These are phyloP conservation scores for Butorides virescens DNA, from an alignment of 2,113 vertebrate genomes.

Conservation along the genomic window DNA sequence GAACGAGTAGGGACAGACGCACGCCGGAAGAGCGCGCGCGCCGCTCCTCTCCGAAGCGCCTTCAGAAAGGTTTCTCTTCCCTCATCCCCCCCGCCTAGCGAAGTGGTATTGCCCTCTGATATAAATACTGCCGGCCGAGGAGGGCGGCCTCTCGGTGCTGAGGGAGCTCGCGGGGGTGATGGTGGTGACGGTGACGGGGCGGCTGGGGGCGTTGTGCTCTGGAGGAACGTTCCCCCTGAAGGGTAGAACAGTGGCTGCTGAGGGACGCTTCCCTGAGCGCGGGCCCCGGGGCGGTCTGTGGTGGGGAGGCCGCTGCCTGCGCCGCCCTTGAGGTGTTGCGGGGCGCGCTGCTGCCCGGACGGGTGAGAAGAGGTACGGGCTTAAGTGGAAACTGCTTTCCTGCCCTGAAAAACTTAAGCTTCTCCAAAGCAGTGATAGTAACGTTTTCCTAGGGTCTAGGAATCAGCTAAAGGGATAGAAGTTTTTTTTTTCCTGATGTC, in stretches of 20 bases:
- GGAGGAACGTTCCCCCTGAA: accelerated
- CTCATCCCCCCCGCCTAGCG: accelerated
- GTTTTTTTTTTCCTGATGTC: accelerated
- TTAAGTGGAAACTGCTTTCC: accelerated
- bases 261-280: accelerated
- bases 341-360: background rate
- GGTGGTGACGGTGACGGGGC: accelerated
- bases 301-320: accelerated
- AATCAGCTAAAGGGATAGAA: accelerated
- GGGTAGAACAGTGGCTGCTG: accelerated
- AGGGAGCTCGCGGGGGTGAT: accelerated
- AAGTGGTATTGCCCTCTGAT: background rate
- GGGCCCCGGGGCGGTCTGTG: accelerated
- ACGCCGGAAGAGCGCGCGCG: accelerated
- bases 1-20: accelerated
- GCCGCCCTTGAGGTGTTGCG: accelerated
- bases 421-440: accelerated
- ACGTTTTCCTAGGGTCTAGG: accelerated
- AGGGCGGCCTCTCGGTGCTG: accelerated
- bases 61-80: background rate
- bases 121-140: accelerated
- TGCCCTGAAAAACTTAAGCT: accelerated
- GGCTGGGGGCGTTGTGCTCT: accelerated
- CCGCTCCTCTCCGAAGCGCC: background rate
- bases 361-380: accelerated